Conservation (phyloP, 2,113 vertebrate species). For the Symphodus melops region DNA sequence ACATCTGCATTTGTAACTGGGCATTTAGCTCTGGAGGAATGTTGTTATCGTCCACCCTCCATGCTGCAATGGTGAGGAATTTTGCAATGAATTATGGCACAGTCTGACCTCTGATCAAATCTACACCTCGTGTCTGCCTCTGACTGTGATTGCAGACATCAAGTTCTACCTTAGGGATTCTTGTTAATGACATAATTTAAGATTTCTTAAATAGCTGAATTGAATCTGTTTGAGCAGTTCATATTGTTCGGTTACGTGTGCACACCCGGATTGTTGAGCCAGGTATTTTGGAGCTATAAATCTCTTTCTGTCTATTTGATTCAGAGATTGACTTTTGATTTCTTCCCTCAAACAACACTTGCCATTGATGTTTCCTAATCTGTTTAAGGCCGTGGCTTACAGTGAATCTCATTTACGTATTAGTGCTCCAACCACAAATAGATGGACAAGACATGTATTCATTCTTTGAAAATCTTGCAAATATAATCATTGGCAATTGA, state of each 20-base stretch:
- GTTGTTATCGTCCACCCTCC: conserved; percentile 59
- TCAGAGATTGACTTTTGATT: conserved; percentile 16
- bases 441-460: conserved; percentile 24
- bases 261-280: neutral
- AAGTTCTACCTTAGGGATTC: neutral
- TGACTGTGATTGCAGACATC: neutral
- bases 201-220: no score
- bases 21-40: conserved; percentile 62
- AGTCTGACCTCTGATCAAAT: conserved; percentile 40
- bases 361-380: conserved; percentile 37
- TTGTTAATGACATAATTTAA: neutral
- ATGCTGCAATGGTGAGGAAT: conserved; percentile 30
- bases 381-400: conserved; percentile 23
- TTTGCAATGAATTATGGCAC: conserved; percentile 33
- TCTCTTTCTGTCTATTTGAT: neutral
- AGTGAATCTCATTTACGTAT: conserved; percentile 42
- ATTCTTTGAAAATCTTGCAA: conserved; percentile 23
- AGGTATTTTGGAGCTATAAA: conserved; percentile 4
- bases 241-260: no score
- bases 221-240: no score
- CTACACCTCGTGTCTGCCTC: conserved; percentile 8
- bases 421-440: conserved; percentile 35
- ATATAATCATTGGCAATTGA: conserved; percentile 21
- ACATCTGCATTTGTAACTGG: conserved; percentile 78
- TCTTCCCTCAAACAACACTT: conserved; percentile 32